These are phyloP conservation scores for Pandemis cinnamomeana DNA, from an alignment of 2,888 invertebrate genomes.

Conservation along the genomic window DNA sequence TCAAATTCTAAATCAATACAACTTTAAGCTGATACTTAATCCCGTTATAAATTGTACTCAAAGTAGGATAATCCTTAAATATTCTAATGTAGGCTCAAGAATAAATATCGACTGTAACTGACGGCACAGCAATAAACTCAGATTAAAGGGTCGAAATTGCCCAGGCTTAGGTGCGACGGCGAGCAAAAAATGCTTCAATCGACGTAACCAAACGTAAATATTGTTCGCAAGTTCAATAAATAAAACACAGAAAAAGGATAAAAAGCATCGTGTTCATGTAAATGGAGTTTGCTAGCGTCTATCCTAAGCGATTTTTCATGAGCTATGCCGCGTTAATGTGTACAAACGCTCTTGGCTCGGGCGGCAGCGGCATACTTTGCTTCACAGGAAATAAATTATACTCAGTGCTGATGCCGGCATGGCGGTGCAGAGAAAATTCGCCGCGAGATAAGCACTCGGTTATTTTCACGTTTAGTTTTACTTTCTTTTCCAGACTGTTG, in stretches of 20 bases:
- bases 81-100: not conserved
- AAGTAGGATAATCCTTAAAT: conserved; percentile 20
- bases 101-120: conserved; percentile 16
- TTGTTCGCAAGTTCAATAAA: conserved; percentile 37
- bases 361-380: conserved; percentile 72
- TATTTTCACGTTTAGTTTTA: conserved; percentile 59
- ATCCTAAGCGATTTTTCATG: conserved; percentile 83
- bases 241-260: conserved; percentile 45
- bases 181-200: conserved; percentile 32
- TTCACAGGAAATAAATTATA: conserved; percentile 81
- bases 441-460: conserved; percentile 67
- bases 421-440: conserved; percentile 61
- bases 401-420: conserved; percentile 62
- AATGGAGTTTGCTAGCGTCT: conserved; percentile 61
- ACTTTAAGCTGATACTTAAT: not conserved
- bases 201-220: conserved; percentile 28
- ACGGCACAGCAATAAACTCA: conserved; percentile 25
- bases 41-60: conserved; percentile 5
- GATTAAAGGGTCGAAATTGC: conserved; percentile 31
- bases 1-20: no score
- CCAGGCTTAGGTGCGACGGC: conserved; percentile 10
- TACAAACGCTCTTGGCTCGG: conserved; percentile 77
- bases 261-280: conserved; percentile 55
- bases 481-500: conserved; percentile 36
- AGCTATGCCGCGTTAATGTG: conserved; percentile 80